A percentile compares a stretch with the other conserved stretches of the same genome.
Evolutionary conservation across 2,797 vertebrate species (phyloP).

Genomic region (Diglossa cyanea): DNA sequence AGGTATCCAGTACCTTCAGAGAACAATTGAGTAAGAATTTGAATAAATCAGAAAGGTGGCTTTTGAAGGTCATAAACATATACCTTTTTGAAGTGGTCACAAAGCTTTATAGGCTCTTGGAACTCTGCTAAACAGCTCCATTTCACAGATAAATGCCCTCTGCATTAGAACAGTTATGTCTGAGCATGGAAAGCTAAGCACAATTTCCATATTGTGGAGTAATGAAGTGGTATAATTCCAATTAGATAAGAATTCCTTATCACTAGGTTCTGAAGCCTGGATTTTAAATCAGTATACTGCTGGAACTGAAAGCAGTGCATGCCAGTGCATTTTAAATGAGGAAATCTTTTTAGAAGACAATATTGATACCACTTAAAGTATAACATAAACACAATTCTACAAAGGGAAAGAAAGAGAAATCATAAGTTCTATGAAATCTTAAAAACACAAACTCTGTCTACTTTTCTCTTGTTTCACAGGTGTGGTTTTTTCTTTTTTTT

Average conservation of each 20-base stretch:
- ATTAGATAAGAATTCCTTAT: not conserved
- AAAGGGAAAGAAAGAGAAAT: not conserved
- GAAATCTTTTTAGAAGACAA: not conserved
- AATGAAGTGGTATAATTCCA: not conserved
- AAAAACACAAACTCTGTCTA: not conserved
- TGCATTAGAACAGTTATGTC: not conserved
- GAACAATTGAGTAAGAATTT: not conserved
- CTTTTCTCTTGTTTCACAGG: not conserved
- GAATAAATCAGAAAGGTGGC: not conserved
- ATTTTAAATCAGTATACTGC: not conserved
- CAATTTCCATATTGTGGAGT: not conserved
- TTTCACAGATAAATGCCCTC: not conserved
- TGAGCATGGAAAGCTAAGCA: not conserved
- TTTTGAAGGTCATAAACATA: not conserved
- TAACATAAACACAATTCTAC: not conserved
- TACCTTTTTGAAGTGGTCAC: not conserved
- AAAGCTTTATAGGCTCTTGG: not conserved
- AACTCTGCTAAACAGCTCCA: not conserved
- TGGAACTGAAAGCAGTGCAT: not conserved
- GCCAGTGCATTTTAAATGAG: not conserved
- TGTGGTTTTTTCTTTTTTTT: not conserved
- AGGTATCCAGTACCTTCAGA: not conserved
- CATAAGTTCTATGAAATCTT: not conserved
- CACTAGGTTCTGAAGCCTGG: not conserved
- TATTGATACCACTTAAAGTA: not conserved